These are phyloP conservation scores for Anarrhichthys ocellatus DNA, from an alignment of 2,113 vertebrate species.

Conservation along the genomic window DNA sequence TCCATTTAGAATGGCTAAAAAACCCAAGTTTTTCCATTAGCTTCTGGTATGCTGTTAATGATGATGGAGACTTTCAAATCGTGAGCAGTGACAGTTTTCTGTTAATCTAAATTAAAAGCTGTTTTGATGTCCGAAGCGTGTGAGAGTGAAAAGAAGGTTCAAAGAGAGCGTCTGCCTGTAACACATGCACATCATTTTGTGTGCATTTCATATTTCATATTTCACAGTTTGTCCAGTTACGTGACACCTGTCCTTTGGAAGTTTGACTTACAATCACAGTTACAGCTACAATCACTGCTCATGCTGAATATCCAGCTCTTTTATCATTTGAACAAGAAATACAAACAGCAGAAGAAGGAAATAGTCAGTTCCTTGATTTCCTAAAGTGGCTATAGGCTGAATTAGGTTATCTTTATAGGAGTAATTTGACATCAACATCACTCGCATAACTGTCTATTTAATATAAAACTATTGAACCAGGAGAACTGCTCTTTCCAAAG, in stretches of 20 bases:
- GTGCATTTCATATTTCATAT: too few species aligned
- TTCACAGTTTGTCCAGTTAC: not conserved
- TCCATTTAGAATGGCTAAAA: not conserved
- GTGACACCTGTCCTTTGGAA: not conserved
- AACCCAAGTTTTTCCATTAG: not conserved
- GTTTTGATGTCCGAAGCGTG: slow-evolving; percentile 26
- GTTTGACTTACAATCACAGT: not conserved
- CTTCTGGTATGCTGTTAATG: not conserved
- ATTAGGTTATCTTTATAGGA: not conserved
- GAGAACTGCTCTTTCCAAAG: not conserved
- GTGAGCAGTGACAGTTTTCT: not conserved
- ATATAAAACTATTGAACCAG: not conserved
- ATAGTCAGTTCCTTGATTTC: not conserved
- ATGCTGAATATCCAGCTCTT: not conserved
- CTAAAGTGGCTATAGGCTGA: too few species aligned
- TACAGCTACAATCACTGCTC: not conserved
- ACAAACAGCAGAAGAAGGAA: not conserved
- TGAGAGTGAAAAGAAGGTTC: not conserved
- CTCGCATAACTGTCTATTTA: not conserved
- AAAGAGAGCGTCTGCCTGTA: not conserved
- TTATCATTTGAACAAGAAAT: not conserved
- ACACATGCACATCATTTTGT: not conserved
- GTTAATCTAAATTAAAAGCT: not conserved
- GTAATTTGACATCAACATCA: not conserved
- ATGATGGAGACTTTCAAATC: not conserved